Evolutionary conservation across 1,140 invertebrate species (phyloP).

Genomic region (Papilio xuthus): DNA sequence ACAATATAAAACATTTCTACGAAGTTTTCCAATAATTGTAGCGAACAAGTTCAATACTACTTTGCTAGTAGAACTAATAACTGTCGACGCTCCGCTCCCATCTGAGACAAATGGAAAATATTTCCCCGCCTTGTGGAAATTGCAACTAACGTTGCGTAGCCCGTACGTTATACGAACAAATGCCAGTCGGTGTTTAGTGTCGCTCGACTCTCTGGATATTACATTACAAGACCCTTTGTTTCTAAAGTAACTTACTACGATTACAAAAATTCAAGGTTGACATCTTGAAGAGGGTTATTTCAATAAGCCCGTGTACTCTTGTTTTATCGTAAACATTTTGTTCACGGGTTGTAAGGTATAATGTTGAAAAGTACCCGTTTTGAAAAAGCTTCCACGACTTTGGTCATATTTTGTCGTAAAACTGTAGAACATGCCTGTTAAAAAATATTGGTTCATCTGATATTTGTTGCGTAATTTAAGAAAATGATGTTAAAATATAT

Average conservation of each 20-base stretch:
- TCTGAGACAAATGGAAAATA: slow-evolving; percentile 21
- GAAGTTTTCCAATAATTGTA: slow-evolving; percentile 24
- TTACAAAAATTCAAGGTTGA: not conserved
- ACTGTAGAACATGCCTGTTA: not conserved
- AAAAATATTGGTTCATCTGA: not conserved
- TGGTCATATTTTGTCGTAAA: not conserved
- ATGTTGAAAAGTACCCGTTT: too few relatives aligned
- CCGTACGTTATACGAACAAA: slow-evolving; percentile 9
- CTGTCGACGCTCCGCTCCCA: slow-evolving; percentile 4
- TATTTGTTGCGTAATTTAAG: not conserved
- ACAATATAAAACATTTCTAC: slow-evolving; percentile 9
- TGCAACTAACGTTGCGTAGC: not conserved
- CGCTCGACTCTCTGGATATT: not conserved
- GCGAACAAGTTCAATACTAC: slow-evolving; percentile 12
- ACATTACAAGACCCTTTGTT: slow-evolving; percentile 19
- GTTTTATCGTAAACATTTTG: too few relatives aligned
- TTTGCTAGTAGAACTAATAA: slow-evolving; percentile 24
- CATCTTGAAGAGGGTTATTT: slow-evolving; percentile 2
- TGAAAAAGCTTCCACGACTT: not conserved
- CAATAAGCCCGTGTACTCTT: not conserved
- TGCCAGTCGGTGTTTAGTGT: slow-evolving; percentile 6
- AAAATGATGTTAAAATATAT: slow-evolving; percentile 14
- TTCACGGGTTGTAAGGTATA: too few relatives aligned
- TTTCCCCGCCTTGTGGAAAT: slow-evolving; percentile 25
- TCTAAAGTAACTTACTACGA: not conserved